Evolutionary conservation across 2,888 invertebrate genomes (phyloP).

Genomic region (Teleogryllus oceanicus): DNA sequence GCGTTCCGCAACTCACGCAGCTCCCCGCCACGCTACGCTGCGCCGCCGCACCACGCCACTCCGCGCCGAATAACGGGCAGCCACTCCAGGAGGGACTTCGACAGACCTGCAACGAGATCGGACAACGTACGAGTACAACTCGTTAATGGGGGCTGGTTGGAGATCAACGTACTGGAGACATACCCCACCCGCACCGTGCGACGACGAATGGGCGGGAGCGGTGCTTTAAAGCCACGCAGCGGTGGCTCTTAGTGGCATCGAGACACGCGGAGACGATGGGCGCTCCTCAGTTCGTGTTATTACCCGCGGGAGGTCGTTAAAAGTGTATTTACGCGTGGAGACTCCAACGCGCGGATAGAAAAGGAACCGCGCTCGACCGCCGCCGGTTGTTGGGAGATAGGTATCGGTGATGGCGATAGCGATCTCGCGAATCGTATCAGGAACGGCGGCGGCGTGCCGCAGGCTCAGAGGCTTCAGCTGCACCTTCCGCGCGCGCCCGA

Average conservation of each 20-base stretch:
- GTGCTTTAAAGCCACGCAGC: no score
- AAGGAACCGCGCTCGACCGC: slow-evolving; percentile 9
- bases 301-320: slow-evolving; percentile 8
- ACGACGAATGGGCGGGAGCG: no score
- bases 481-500: slow-evolving; percentile 18
- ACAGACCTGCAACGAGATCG: not conserved
- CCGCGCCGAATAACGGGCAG: not conserved
- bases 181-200: no score
- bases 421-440: slow-evolving; percentile 10
- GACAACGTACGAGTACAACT: not conserved
- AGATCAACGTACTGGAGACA: no score
- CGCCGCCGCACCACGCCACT: not conserved
- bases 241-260: no score
- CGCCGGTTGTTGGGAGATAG: slow-evolving; percentile 5
- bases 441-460: not conserved
- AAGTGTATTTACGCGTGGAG: not conserved
- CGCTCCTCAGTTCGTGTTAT: not conserved
- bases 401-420: not conserved
- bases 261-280: not conserved
- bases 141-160: not conserved
- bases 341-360: slow-evolving; percentile 5
- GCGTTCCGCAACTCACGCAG: not conserved
- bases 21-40: not conserved
- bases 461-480: not conserved
- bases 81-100: not conserved